Base-by-base conservation (phyloP, 2,888 invertebrate species). In the Diogma glabrata region DNA sequence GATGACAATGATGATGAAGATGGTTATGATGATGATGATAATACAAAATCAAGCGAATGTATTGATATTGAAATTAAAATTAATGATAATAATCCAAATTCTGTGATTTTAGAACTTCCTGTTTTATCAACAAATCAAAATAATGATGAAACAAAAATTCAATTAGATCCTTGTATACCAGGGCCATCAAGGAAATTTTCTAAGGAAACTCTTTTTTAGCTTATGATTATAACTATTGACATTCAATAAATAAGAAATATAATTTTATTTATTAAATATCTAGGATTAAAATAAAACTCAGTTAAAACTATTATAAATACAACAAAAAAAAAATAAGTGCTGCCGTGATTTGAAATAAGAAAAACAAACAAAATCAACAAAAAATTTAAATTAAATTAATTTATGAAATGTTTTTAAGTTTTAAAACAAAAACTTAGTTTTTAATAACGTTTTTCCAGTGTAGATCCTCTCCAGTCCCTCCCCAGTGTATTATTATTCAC, bases 201-300 rank as follows among this genome's bases (percentile, higher is more conserved):
- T 57, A 82, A 83, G 64, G 87, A 87, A 75, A 87, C 87, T 63
- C 76, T 87, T 64, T 87, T 87, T 76, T 87, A 83, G 69, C 65
- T 65, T 58, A 49, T 45, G 50, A 50, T 46, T 33, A 33, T 48
- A 22, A 3, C n/a, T n/a, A n/a, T n/a, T n/a, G n/a, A n/a, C n/a
- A n/a, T n/a, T n/a, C n/a, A n/a, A n/a, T n/a, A n/a, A n/a, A n/a
- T n/a, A n/a, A n/a, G n/a, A n/a, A n/a, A n/a, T n/a, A n/a, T n/a
- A n/a, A n/a, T n/a, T n/a, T n/a, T n/a, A n/a, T n/a, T n/a, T n/a
- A n/a, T n/a, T n/a, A n/a, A n/a, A n/a, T n/a, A 22, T 22, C 23
- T n/a, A 22, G 23, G 43, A 43, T 43, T 43, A 43, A 23, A 43
- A 20, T 22, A 22, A 22, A 43, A 43, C 20, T n/a, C 43, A 22